phyloP scores from a whole-genome alignment of 2,113 vertebrate species.

The Cyprinodon variegatus region DNA sequence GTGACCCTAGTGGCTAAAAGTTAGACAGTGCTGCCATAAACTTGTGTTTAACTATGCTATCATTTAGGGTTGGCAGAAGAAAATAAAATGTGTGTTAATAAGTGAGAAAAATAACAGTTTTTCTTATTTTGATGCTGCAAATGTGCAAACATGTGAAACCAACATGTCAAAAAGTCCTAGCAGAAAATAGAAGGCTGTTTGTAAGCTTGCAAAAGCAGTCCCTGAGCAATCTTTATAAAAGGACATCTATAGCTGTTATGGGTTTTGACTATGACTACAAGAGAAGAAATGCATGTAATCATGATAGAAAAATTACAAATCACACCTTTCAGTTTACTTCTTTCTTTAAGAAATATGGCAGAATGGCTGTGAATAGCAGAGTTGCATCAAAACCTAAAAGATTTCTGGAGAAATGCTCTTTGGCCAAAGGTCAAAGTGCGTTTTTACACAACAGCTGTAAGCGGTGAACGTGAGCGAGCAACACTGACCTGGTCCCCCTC shows the following conservation, averaged over 20 bases:
- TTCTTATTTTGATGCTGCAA: background rate
- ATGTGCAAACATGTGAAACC: background rate
- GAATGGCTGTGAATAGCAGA: background rate
- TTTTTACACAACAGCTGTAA: background rate
- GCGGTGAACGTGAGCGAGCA: background rate
- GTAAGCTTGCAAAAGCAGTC: too few relatives aligned
- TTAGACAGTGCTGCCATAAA: too few relatives aligned
- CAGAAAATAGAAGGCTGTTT: background rate
- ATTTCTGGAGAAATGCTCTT: background rate
- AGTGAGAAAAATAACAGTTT: background rate
- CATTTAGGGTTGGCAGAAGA: background rate
- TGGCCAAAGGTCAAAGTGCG: background rate
- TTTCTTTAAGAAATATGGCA: background rate
- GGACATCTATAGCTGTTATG: too few relatives aligned
- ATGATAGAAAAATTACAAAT: too few relatives aligned
- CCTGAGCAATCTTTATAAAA: too few relatives aligned
- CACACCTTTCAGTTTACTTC: too few relatives aligned
- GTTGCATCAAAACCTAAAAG: background rate
- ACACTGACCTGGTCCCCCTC: constrained; percentile 87
- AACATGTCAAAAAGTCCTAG: too few relatives aligned
- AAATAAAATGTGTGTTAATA: background rate
- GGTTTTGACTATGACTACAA: background rate
- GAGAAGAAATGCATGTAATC: background rate
- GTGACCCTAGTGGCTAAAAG: too few relatives aligned
- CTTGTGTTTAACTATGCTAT: too few relatives aligned